Evolutionary conservation across 2,113 vertebrate genomes (phyloP), one percentile per base, ranked within the genome.

Genomic region (Archocentrus centrarchus): DNA sequence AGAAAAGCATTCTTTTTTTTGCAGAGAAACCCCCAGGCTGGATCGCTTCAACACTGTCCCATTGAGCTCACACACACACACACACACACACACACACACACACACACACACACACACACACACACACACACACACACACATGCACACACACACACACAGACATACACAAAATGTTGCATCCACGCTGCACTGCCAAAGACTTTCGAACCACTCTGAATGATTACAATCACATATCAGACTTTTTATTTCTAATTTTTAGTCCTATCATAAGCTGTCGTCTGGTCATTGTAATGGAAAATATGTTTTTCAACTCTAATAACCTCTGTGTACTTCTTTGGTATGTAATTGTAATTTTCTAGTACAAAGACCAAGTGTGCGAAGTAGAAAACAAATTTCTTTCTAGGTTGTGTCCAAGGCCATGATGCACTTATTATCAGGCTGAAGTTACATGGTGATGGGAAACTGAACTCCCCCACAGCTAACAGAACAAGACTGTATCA

Each of bases 41-140:
- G 47, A 84, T 37, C 39, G 53, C 55, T 44, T 95, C 95, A 95
- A 86, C 95, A 92, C 92, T 13, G 57, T 78, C 76, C 84, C 88
- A 95, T 95, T 73, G 47, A 73, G 44, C 24, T 5, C 53, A 10
- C 7, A 20, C 18, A 57, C 53, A 20, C 2, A 20, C 53, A 3
- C 18, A 20, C 53, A 20, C 18, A 9, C 7, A 20, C 50, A 20
- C 62, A 8, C 20, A 15, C 22, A 64, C 35, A 55, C 53, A 76
- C 70, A 64, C 80, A 76, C 32, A 78, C 76, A 44, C 81, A 44
- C 83, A 82, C 44, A 68, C 44, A 79, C 79, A 41, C n/a, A 70
- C 11, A 60, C 61, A 78, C 10, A 63, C 66, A 15, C 32, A 27
- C 24, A 27, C 24, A 27, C 24, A 27, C 24, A 27, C 24, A 27